Percentiles rank a stretch among this genome's conserved stretches.
Evolutionary conservation across 2,888 invertebrate genomes (phyloP).

Genomic region (Agapetus fuscipes): DNA sequence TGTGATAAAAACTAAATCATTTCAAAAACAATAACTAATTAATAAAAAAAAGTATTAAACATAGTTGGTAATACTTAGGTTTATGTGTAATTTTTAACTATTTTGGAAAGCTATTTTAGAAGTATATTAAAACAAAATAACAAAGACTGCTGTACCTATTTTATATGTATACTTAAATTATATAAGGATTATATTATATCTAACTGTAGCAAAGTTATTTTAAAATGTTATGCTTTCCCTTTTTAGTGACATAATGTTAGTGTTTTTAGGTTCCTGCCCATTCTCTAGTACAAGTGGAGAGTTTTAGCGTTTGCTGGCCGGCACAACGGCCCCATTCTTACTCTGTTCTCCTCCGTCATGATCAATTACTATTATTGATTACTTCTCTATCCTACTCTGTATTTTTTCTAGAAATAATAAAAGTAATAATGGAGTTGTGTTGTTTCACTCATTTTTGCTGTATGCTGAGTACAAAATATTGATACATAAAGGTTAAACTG

Average conservation of each 20-base stretch:
- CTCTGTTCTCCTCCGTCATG: too few relatives aligned
- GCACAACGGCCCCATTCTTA: not conserved
- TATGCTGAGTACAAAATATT: too few relatives aligned
- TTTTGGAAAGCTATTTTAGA: conserved; percentile 14
- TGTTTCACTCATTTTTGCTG: too few relatives aligned
- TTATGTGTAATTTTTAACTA: conserved; percentile 7
- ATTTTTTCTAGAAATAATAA: not conserved
- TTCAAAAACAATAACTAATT: too few relatives aligned
- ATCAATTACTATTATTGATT: too few relatives aligned
- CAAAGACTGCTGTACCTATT: conserved; percentile 20
- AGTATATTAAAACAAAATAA: conserved; percentile 16
- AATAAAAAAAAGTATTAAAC: conserved; percentile 6
- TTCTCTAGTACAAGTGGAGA: too few relatives aligned
- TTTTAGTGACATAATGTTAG: too few relatives aligned
- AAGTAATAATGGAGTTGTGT: too few relatives aligned
- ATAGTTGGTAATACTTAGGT: conserved; percentile 7
- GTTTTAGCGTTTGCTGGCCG: not conserved
- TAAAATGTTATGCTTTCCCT: not conserved
- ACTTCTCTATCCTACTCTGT: not conserved
- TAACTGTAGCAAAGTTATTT: not conserved
- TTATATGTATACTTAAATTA: conserved; percentile 9
- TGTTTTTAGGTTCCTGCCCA: too few relatives aligned
- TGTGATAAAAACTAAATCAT: too few relatives aligned
- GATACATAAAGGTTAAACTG: too few relatives aligned
- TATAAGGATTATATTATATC: not conserved